phyloP scores from a whole-genome alignment of 2,888 invertebrate species.

The Caradrina kadenii region DNA sequence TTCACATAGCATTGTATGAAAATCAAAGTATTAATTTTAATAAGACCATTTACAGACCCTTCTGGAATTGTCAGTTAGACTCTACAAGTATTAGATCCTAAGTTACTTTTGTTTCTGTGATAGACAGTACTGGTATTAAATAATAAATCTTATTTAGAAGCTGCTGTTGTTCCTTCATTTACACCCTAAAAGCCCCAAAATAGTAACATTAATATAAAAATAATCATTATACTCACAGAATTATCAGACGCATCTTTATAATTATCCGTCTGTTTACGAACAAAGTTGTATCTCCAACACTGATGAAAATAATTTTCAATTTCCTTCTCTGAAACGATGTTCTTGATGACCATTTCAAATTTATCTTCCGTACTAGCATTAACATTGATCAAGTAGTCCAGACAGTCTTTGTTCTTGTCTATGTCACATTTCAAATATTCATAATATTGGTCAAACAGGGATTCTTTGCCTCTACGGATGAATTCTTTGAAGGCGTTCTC shows the following conservation, averaged over 20 bases:
- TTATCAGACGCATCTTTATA: slow-evolving; percentile 69
- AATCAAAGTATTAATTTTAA: neutral
- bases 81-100: too few relatives aligned
- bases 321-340: slow-evolving; percentile 79
- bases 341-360: slow-evolving; percentile 79
- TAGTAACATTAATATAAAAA: neutral
- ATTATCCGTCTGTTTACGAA: slow-evolving; percentile 73
- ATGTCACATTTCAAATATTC: slow-evolving; percentile 66
- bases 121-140: too few relatives aligned
- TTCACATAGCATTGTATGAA: too few relatives aligned
- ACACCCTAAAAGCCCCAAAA: neutral
- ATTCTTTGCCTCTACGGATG: slow-evolving; percentile 82
- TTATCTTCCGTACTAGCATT: slow-evolving; percentile 85
- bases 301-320: slow-evolving; percentile 83
- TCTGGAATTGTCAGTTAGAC: too few relatives aligned
- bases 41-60: neutral
- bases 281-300: slow-evolving; percentile 84
- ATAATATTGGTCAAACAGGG: slow-evolving; percentile 80
- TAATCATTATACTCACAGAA: slow-evolving; percentile 69
- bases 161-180: neutral
- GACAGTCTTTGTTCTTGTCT: slow-evolving; percentile 68
- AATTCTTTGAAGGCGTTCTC: slow-evolving; percentile 85
- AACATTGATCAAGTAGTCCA: slow-evolving; percentile 79
- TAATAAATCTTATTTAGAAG: neutral
- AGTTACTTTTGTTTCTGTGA: too few relatives aligned